Percentiles rank a stretch among this genome's conserved stretches.
Conservation (phyloP, 2,888 invertebrate genomes). For the Xylota segnis region DNA sequence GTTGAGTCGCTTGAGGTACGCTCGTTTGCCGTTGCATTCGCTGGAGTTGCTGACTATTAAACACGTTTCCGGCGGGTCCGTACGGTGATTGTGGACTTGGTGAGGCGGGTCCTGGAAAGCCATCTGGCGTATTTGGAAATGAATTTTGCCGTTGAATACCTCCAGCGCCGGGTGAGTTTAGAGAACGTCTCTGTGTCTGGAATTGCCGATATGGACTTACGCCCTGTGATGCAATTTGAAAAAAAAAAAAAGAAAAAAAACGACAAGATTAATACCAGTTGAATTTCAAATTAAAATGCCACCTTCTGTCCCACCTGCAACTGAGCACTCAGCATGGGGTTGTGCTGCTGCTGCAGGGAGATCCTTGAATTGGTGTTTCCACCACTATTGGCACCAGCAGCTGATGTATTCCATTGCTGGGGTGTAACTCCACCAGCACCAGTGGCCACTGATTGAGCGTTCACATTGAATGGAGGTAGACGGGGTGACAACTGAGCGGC, state of each 20-base stretch:
- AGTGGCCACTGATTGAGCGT: constrained; percentile 71
- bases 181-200: constrained; percentile 82
- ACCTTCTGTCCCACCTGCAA: constrained; percentile 87
- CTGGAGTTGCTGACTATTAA: constrained; percentile 82
- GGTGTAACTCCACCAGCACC: constrained; percentile 78
- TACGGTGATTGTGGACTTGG: constrained; percentile 82
- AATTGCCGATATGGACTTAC: constrained; percentile 83
- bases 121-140: constrained; percentile 79
- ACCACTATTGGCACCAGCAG: constrained; percentile 78
- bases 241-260: constrained; percentile 30
- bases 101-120: constrained; percentile 80
- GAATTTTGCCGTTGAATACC: constrained; percentile 83
- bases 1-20: constrained; percentile 84
- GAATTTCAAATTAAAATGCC: constrained; percentile 29
- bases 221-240: constrained; percentile 78
- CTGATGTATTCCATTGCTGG: constrained; percentile 79
- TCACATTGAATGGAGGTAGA: constrained; percentile 80
- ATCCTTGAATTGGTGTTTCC: constrained; percentile 76
- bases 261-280: constrained; percentile 35
- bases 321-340: constrained; percentile 95
- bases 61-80: constrained; percentile 79
- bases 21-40: constrained; percentile 84
- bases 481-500: constrained; percentile 84
- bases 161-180: constrained; percentile 83
- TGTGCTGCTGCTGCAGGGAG: constrained; percentile 89